Percentiles rank a stretch among this genome's conserved stretches.
Conservation (phyloP, 2,113 vertebrate genomes). For the Solenodon paradoxus region DNA sequence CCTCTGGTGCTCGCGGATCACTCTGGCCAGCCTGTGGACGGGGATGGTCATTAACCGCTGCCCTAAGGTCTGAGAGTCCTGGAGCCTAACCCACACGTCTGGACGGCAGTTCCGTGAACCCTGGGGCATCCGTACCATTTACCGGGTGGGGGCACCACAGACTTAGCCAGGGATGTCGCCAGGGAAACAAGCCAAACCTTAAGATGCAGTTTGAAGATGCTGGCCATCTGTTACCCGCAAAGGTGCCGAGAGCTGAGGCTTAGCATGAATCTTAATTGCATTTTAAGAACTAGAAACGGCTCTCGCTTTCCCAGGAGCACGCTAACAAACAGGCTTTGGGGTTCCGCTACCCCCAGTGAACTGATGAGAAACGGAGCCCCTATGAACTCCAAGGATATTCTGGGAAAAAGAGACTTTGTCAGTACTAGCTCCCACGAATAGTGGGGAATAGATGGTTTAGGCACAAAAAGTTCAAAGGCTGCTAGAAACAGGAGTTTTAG, state of each 20-base stretch:
- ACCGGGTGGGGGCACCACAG: not conserved
- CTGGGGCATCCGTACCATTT: not conserved
- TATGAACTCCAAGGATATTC: not conserved
- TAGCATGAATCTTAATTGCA: not conserved
- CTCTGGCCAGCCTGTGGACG: constrained; percentile 73
- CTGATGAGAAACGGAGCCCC: not conserved
- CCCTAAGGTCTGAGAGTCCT: not conserved
- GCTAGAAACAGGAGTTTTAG: not conserved
- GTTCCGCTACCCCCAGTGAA: not conserved
- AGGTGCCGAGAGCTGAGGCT: not conserved
- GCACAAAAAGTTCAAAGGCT: not conserved
- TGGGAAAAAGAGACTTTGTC: not conserved
- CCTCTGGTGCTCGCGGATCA: constrained; percentile 79
- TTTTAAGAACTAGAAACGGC: not conserved
- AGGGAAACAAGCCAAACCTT: too few species aligned
- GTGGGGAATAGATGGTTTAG: not conserved
- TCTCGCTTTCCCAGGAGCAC: not conserved
- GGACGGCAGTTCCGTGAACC: not conserved
- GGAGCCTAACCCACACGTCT: not conserved
- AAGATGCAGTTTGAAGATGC: not conserved
- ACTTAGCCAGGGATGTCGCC: too few species aligned
- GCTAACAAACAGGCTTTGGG: not conserved
- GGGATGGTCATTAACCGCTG: not conserved
- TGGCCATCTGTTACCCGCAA: not conserved
- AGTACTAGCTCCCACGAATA: not conserved